Percentiles rank a stretch among this genome's conserved stretches.
Evolutionary conservation across 1,140 invertebrate genomes (phyloP).

Genomic region (Protaetia brevitarsis): DNA sequence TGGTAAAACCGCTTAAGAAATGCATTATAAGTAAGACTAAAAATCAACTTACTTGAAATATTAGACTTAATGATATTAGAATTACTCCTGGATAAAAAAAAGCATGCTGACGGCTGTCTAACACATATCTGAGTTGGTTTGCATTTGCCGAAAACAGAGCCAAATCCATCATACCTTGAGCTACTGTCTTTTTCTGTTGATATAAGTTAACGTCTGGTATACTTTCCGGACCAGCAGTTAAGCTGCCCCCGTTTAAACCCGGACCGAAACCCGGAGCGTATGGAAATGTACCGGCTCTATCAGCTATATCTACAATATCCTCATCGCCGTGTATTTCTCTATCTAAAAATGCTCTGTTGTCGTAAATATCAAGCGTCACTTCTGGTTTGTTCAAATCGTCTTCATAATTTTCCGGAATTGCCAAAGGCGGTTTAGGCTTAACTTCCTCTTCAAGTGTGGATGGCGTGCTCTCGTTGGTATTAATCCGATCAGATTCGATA

Average conservation of each 20-base stretch:
- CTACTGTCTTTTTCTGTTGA: slow-evolving; percentile 88
- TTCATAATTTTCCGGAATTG: too few relatives aligned
- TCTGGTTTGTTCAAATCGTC: too few relatives aligned
- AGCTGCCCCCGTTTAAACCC: not conserved
- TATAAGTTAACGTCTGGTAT: slow-evolving; percentile 80
- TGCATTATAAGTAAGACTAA: not conserved
- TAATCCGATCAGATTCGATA: too few relatives aligned
- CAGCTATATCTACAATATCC: slow-evolving; percentile 1
- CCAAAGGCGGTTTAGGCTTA: not conserved
- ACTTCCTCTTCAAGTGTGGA: not conserved
- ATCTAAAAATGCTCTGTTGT: too few relatives aligned
- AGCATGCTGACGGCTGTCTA: slow-evolving; percentile 66
- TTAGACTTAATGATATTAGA: slow-evolving; percentile 74
- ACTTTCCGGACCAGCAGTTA: slow-evolving; percentile 35
- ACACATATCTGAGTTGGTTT: slow-evolving; percentile 71
- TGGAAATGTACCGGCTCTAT: slow-evolving; percentile 26
- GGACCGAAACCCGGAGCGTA: slow-evolving; percentile 31
- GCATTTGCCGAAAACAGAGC: slow-evolving; percentile 66
- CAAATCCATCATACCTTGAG: slow-evolving; percentile 76
- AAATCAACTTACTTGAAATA: slow-evolving; percentile 66
- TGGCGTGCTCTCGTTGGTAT: slow-evolving; percentile 35
- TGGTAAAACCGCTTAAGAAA: too few relatives aligned
- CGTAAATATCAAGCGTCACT: too few relatives aligned
- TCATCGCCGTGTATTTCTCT: slow-evolving; percentile 2
- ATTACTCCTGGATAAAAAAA: slow-evolving; percentile 72